Percentiles rank a stretch among this genome's conserved stretches.
Evolutionary conservation across 1,140 invertebrate species (phyloP).

Genomic region (Bicyclus anynana): DNA sequence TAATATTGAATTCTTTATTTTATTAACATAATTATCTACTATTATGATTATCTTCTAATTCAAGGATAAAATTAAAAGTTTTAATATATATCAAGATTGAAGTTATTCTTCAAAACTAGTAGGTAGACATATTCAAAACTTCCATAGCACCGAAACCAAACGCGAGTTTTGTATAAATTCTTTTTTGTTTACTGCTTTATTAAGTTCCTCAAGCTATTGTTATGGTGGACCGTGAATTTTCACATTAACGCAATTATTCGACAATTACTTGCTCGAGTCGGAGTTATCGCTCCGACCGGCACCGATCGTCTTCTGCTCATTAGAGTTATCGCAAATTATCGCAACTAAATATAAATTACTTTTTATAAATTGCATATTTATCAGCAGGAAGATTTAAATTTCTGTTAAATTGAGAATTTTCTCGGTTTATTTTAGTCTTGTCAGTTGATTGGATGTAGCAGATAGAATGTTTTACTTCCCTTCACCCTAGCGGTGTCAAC

Average conservation of each 20-base stretch:
- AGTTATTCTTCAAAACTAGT: too few species aligned
- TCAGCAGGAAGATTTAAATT: too few species aligned
- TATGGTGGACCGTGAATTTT: constrained; percentile 68
- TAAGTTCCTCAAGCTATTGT: constrained; percentile 59
- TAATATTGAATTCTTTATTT: too few species aligned
- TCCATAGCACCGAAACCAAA: not conserved
- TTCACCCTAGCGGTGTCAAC: constrained; percentile 31
- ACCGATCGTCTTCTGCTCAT: constrained; percentile 55
- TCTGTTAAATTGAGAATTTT: not conserved
- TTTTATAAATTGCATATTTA: not conserved
- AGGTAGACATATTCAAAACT: too few species aligned
- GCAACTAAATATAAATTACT: constrained; percentile 39
- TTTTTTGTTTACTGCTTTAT: constrained; percentile 31
- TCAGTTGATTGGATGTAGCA: not conserved
- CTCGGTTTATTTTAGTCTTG: not conserved
- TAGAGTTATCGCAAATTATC: constrained; percentile 58
- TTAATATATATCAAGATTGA: too few species aligned
- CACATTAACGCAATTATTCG: constrained; percentile 73
- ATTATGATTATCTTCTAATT: too few species aligned
- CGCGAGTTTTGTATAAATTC: constrained; percentile 3
- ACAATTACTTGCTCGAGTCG: constrained; percentile 62
- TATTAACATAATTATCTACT: too few species aligned
- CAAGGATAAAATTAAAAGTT: too few species aligned
- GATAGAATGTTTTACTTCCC: constrained; percentile 6
- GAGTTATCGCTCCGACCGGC: constrained; percentile 48